Base-by-base conservation (phyloP, 2,113 vertebrate genomes). In the Indicator maculatus region DNA sequence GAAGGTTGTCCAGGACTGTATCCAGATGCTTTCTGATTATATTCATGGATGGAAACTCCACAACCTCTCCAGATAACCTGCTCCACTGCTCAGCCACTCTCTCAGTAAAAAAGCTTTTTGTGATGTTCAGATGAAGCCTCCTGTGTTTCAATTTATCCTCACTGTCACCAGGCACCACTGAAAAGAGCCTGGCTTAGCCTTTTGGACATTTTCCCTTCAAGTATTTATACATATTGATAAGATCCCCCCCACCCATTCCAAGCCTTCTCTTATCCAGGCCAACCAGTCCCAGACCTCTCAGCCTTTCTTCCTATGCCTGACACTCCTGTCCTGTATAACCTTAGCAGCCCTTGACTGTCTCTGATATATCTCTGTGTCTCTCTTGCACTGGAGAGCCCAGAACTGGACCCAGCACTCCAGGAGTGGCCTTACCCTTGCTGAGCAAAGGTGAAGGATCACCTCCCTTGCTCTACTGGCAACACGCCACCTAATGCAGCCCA, bases 351-450 rank as follows among this genome's bases (percentile, higher is more conserved):
- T 65, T 1, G 4, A 45, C 33, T 60, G n/a, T 31, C 50, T 70
- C 16, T 0, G 0, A 15, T 65, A 16, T 44, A 52, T 33, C 17
- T 39, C 33, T 0, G 0, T 47, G 16, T 24, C 11, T 64, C n/a
- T 64, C 20, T 16, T 1, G 10, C 12, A 30, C 50, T 11, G 16
- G 20, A 12, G 38, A 61, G 16, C 31, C 55, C 38, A 52, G 24
- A 83, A 50, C 11, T 7, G 5, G 41, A 53, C 6, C 4, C 79
- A 75, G 63, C 27, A 33, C 18, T 28, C 12, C 71, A 65, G 4
- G 1, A 18, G 10, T 4, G 16, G 53, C 66, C 67, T 19, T 21
- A 30, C 6, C 26, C 15, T 53, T 1, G 20, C 47, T 17, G 20
- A 67, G 63, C 33, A 72, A 16, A 78, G 13, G 27, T 5, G 9